These are phyloP conservation scores for Podarcis cretensis DNA, from an alignment of 2,113 vertebrate genomes.

Conservation along the genomic window DNA sequence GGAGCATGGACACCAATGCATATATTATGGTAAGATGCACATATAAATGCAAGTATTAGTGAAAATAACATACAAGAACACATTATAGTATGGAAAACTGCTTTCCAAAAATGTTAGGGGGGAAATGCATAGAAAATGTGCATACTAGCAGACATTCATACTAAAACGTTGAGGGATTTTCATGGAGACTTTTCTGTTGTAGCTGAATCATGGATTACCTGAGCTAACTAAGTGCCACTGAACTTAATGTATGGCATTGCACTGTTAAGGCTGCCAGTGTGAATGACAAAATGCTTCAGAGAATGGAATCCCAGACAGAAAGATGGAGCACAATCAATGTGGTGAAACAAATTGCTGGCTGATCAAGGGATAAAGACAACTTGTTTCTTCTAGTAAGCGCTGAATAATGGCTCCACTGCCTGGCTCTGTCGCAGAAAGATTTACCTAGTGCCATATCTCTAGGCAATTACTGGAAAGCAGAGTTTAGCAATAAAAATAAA, in stretches of 20 bases:
- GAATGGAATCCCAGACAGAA: background rate
- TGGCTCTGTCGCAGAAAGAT: background rate
- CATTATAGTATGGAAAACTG: too few species aligned
- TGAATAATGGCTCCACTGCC: background rate
- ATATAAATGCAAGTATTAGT: too few species aligned
- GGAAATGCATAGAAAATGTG: too few species aligned
- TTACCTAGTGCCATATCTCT: background rate
- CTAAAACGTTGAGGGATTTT: too few species aligned
- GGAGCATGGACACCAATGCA: too few species aligned
- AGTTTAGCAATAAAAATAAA: background rate
- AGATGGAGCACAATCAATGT: background rate
- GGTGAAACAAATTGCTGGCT: background rate
- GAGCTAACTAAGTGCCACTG: background rate
- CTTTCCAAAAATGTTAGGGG: too few species aligned
- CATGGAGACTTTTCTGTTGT: background rate
- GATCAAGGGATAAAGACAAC: background rate
- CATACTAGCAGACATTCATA: too few species aligned
- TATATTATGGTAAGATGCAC: too few species aligned
- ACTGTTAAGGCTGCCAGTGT: background rate
- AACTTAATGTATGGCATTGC: background rate
- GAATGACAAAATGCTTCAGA: background rate
- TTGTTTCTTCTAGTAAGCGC: background rate
- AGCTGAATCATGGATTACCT: background rate
- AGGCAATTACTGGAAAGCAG: background rate
- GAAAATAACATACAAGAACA: too few species aligned